Evolutionary conservation across 1,140 invertebrate genomes (phyloP), one percentile per base, ranked within the genome.

Genomic region (Luehdorfia chinensis): DNA sequence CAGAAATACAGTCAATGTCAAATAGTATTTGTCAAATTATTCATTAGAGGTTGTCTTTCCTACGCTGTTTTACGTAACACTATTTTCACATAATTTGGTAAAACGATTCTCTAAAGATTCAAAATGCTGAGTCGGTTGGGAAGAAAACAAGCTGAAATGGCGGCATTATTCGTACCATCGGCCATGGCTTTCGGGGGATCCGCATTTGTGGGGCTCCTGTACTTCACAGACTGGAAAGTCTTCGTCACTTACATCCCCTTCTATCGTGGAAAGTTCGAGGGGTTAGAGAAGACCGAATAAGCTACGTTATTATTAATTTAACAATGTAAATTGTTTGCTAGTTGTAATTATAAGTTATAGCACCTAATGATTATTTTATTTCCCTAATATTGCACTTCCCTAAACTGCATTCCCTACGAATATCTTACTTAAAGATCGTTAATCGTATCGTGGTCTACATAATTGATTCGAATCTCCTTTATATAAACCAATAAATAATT

Each of bases 211-310:
- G 83, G 70, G 0, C 21, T 92, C 2, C 73, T 92, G 5, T 95
- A 94, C 72, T 88, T 93, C 36, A 94, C 93, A 0, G 94, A 95
- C 61, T 95, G 94, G 94, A 93, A 92, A 79, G 59, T 90, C 7
- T 75, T 95, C 48, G 79, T 92, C 25, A 87, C 91, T 60, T 91
- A 93, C 66, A 74, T 95, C 30, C 94, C 94, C 12, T 93, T 89
- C 71, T 95, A 95, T 72, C 88, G 89, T 57, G 88, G 89, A 43
- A 95, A 95, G 84, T 95, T 92, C 69, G 73, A 88, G 4, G 79
- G 2, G 7, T 3, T 88, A 54, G 73, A 87, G 37, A 37, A 55
- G 48, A 33, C 50, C 8, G 54, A 58, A 50, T 47, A 61, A 44
- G 45, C 31, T 49, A 28, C 9, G 9, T 8, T 27, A n/a, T 4